A percentile compares a stretch with the other conserved stretches of the same genome.
Evolutionary conservation across 1,140 invertebrate species (phyloP).

Genomic region (Heliothis virescens): DNA sequence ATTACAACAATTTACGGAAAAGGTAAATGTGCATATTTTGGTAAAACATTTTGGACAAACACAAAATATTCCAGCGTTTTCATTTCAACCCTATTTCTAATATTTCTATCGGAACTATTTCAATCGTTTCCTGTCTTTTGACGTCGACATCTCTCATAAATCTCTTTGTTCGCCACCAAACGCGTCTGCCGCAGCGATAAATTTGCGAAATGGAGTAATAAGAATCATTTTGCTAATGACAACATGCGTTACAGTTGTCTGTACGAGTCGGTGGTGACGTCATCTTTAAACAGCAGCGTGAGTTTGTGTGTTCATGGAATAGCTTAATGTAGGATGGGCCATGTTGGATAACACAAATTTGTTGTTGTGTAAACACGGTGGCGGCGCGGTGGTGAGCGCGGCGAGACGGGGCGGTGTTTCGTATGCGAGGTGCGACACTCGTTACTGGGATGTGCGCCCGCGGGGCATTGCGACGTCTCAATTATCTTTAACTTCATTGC

Average conservation of each 20-base stretch:
- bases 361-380: conserved; percentile 63
- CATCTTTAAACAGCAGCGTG: conserved; percentile 16
- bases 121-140: neutral
- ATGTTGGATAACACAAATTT: conserved; percentile 40
- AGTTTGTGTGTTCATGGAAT: conserved; percentile 18
- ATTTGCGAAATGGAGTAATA: conserved; percentile 11
- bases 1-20: neutral
- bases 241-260: neutral
- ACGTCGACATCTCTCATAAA: neutral
- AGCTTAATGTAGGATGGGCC: conserved; percentile 16
- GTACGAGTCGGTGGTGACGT: neutral
- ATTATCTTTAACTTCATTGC: conserved; percentile 77
- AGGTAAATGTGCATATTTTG: neutral
- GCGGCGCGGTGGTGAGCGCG: conserved; percentile 14
- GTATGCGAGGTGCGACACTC: conserved; percentile 71
- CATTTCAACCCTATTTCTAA: neutral
- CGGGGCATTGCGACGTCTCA: conserved; percentile 67
- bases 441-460: conserved; percentile 65
- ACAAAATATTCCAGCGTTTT: neutral
- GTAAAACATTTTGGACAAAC: neutral
- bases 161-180: conserved; percentile 7
- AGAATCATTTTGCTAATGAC: conserved; percentile 29
- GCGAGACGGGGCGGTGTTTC: conserved; percentile 51
- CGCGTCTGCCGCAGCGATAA: conserved; percentile 12
- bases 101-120: neutral